Conservation (phyloP, 1,140 invertebrate species). For the Vollenhovia emeryi region DNA sequence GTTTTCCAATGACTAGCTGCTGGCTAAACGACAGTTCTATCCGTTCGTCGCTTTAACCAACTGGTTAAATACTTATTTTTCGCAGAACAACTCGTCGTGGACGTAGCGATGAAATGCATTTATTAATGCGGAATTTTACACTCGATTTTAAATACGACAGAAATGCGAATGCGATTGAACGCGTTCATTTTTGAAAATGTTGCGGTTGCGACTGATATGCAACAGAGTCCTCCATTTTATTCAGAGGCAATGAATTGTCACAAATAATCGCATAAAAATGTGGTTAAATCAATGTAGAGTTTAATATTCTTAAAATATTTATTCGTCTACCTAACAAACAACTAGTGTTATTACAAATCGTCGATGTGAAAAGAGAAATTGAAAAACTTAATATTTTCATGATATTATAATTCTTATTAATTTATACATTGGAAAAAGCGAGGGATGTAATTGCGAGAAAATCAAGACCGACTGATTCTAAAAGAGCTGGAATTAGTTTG, state of each 20-base stretch:
- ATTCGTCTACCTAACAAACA: too few relatives aligned
- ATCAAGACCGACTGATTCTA: background rate
- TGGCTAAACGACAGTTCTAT: conserved; percentile 63
- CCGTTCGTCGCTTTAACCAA: conserved; percentile 38
- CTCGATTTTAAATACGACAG: conserved; percentile 1
- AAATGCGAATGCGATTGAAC: background rate
- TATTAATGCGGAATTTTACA: conserved; percentile 37
- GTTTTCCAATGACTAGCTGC: conserved; percentile 78
- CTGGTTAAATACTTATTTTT: conserved; percentile 41
- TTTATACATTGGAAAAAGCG: background rate
- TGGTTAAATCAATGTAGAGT: background rate
- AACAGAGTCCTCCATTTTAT: conserved; percentile 17
- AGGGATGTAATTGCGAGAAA: background rate
- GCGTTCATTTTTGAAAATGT: conserved; percentile 4
- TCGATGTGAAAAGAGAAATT: too few relatives aligned
- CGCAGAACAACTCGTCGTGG: background rate
- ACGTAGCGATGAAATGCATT: conserved; percentile 12
- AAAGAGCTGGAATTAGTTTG: background rate
- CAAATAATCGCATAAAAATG: background rate
- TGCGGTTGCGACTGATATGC: background rate
- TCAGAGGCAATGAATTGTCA: background rate
- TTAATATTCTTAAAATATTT: background rate
- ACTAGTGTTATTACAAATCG: too few relatives aligned
- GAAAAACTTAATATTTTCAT: too few relatives aligned
- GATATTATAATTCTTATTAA: background rate